Percentiles rank a stretch among this genome's conserved stretches.
Conservation (phyloP, 2,888 invertebrate species). For the Sesamia inferens region DNA sequence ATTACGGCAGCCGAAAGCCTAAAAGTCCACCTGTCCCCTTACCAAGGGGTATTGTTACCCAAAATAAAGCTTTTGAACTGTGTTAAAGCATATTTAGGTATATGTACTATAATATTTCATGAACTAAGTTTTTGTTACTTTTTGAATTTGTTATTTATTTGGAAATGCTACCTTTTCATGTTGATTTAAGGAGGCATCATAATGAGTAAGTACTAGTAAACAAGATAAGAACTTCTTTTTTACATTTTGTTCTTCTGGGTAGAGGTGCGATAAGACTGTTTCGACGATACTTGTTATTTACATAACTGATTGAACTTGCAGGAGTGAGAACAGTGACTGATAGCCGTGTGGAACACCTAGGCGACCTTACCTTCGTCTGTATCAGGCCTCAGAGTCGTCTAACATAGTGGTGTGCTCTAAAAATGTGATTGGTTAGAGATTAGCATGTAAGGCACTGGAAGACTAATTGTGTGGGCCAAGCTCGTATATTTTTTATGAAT, state of each 20-base stretch:
- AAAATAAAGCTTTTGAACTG: background rate
- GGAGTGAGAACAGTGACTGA: slow-evolving; percentile 16
- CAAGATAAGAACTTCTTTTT: slow-evolving; percentile 21
- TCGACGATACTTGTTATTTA: slow-evolving; percentile 32
- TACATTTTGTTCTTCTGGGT: slow-evolving; percentile 35
- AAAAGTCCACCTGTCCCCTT: background rate
- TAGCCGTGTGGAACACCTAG: slow-evolving; percentile 13
- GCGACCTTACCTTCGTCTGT: slow-evolving; percentile 30
- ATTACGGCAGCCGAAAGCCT: background rate
- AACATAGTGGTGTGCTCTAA: slow-evolving; percentile 40
- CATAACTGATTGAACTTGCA: slow-evolving; percentile 24
- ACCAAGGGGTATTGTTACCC: background rate
- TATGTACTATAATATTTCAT: slow-evolving; percentile 22
- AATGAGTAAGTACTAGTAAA: slow-evolving; percentile 22
- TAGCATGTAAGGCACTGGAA: slow-evolving; percentile 62
- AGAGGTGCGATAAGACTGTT: slow-evolving; percentile 55
- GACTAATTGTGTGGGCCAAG: slow-evolving; percentile 64
- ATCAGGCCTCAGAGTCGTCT: slow-evolving; percentile 27
- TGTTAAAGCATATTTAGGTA: slow-evolving; percentile 9
- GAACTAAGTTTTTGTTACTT: slow-evolving; percentile 35
- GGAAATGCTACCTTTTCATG: slow-evolving; percentile 38
- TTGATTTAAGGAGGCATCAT: slow-evolving; percentile 43
- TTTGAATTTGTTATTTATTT: slow-evolving; percentile 48
- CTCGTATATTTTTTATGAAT: slow-evolving; percentile 65
- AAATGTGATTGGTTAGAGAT: slow-evolving; percentile 53